Base-by-base conservation (phyloP, 2,113 vertebrate genomes). In the Menura novaehollandiae region DNA sequence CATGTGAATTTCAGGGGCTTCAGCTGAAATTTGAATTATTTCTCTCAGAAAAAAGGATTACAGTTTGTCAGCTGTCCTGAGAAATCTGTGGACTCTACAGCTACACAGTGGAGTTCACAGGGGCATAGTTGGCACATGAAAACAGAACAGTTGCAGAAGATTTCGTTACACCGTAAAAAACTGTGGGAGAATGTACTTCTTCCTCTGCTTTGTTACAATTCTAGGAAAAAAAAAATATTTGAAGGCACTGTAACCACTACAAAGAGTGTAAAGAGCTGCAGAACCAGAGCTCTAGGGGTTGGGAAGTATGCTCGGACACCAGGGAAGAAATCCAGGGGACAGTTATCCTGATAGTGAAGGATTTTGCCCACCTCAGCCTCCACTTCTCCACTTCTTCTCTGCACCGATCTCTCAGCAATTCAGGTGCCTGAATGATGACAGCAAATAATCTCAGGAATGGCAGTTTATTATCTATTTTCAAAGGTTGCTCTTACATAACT, bases 401-500 rank as follows among this genome's bases (percentile, higher is more conserved):
- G 49, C 56, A 8, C n/a, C 2, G 2, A 35, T 16, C 18, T 46
- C 77, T 18, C 60, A 10, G 39, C 10, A 15, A 4, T 23, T 56
- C 27, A 67, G 66, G 41, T 32, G 30, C 39, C 20, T 32, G 47
- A 15, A 6, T 20, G 51, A 16, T 8, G 17, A 28, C 8, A 86
- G 90, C 2, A 18, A 79, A 17, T 23, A 32, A 63, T 8, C 15
- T 6, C 64, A 82, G 58, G 67, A 88, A 93, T 28, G 46, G 49
- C 23, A 85, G 30, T 69, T 85, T 47, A 52, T 60, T 72, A 39
- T 84, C 58, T 88, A 8, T 58, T 96, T 96, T 95, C 93, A 95
- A 97, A 97, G 84, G 68, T 96, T 91, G 91, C 20, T 47, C 47
- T 97, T 96, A 92, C 55, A 30, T 72, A 97, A 97, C 86, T 86